Conservation (phyloP, 2,888 invertebrate species). For the Aporophyla nigra region DNA sequence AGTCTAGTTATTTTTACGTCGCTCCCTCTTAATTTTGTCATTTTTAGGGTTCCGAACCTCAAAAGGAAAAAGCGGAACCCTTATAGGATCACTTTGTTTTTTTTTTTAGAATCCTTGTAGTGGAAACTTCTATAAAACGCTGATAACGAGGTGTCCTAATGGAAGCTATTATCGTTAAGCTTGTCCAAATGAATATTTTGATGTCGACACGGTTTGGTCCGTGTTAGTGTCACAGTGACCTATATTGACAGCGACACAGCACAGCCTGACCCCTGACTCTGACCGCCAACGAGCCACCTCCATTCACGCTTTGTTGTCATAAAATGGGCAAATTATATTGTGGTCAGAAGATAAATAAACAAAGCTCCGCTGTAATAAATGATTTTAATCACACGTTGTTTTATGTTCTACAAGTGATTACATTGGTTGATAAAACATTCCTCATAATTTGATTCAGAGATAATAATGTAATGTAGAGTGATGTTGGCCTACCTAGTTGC, state of each 20-base stretch:
- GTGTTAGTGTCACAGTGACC: conserved; percentile 65
- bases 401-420: conserved; percentile 13
- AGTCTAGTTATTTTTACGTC: conserved; percentile 24
- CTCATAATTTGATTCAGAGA: background rate
- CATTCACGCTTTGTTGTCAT: conserved; percentile 52
- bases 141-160: conserved; percentile 69
- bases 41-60: no score
- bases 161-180: conserved; percentile 66
- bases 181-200: conserved; percentile 66
- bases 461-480: conserved; percentile 18
- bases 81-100: no score
- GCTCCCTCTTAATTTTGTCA: background rate
- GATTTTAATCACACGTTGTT: conserved; percentile 10
- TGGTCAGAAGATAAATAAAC: conserved; percentile 34
- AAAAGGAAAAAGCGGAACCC: no score
- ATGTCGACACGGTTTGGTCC: conserved; percentile 44
- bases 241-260: conserved; percentile 59
- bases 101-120: background rate
- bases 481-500: conserved; percentile 12
- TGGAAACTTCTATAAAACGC: conserved; percentile 12
- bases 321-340: conserved; percentile 41
- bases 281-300: conserved; percentile 41
- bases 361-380: background rate
- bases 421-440: conserved; percentile 6
- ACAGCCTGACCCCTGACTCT: conserved; percentile 46